Percentiles rank a stretch among this genome's conserved stretches.
Conservation (phyloP, 2,797 vertebrate genomes). For the Anas bernieri region DNA sequence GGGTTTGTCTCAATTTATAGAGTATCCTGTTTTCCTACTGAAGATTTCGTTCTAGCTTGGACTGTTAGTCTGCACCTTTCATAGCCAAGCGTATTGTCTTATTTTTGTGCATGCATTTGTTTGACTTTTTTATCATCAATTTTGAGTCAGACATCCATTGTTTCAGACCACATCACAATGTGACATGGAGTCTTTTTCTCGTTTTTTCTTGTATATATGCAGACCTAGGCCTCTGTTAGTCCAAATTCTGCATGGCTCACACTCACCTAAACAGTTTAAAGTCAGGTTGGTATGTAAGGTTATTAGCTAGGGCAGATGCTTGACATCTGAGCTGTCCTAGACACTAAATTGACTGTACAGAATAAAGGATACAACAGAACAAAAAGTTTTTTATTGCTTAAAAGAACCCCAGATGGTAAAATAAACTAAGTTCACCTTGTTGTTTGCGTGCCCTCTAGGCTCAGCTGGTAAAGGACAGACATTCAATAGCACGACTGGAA, state of each 20-base stretch:
- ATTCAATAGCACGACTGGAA: conserved; percentile 92
- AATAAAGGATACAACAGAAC: neutral
- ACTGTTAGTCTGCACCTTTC: too few species aligned
- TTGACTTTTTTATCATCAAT: neutral
- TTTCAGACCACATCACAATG: neutral
- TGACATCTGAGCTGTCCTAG: neutral
- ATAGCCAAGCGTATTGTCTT: neutral
- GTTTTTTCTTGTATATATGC: neutral
- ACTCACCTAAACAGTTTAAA: neutral
- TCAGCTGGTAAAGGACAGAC: conserved; percentile 95
- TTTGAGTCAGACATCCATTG: neutral
- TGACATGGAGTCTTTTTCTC: neutral
- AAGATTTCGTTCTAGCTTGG: neutral
- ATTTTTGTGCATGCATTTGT: neutral
- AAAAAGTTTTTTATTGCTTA: neutral
- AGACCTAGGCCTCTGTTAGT: neutral
- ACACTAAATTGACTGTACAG: neutral
- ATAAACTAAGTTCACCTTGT: neutral
- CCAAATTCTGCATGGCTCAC: neutral
- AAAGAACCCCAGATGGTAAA: neutral
- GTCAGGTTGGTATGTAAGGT: neutral
- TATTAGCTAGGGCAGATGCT: neutral
- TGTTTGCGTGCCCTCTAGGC: conserved; percentile 78
- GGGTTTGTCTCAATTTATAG: neutral
- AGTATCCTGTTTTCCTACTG: neutral